These are phyloP conservation scores for Radopholus similis DNA, from an alignment of 1,140 invertebrate genomes.

Conservation along the genomic window DNA sequence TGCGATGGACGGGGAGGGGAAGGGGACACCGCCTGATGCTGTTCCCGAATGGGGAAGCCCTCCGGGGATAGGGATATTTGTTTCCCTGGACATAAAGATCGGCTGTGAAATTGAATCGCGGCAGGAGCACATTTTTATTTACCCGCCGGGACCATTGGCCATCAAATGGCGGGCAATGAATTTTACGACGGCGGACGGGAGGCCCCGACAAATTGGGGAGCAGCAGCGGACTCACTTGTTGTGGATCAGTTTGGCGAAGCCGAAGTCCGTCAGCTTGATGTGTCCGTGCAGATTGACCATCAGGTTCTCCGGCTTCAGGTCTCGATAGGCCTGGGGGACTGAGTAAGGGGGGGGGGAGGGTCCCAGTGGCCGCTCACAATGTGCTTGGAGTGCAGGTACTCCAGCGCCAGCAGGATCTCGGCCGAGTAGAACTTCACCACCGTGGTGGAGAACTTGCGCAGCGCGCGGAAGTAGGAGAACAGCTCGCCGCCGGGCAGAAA, in stretches of 20 bases:
- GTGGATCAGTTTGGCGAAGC: slow-evolving; percentile 86
- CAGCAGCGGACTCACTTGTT: slow-evolving; percentile 68
- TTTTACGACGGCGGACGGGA: too few species aligned
- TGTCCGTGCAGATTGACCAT: slow-evolving; percentile 85
- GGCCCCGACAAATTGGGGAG: too few species aligned
- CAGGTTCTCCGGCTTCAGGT: slow-evolving; percentile 85
- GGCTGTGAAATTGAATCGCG: too few species aligned
- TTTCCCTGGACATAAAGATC: too few species aligned
- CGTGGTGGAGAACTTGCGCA: slow-evolving; percentile 78
- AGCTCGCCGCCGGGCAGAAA: slow-evolving; percentile 90
- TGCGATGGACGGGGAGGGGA: too few species aligned
- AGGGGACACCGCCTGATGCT: too few species aligned
- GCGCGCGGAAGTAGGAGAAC: slow-evolving; percentile 86
- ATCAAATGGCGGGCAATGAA: too few species aligned
- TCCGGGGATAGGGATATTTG: too few species aligned
- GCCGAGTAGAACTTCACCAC: slow-evolving; percentile 87
- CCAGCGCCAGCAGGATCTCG: slow-evolving; percentile 85
- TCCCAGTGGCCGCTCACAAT: slow-evolving; percentile 66
- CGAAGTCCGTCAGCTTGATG: slow-evolving; percentile 93
- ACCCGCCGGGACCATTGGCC: too few species aligned
- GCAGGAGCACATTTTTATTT: too few species aligned
- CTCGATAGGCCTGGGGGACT: slow-evolving; percentile 64
- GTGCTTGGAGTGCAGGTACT: slow-evolving; percentile 82
- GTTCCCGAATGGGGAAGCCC: too few species aligned
- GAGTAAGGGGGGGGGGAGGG: background rate